Evolutionary conservation across 2,797 vertebrate species (phyloP), one percentile per base, ranked within the genome.

Genomic region (Falco naumanni): DNA sequence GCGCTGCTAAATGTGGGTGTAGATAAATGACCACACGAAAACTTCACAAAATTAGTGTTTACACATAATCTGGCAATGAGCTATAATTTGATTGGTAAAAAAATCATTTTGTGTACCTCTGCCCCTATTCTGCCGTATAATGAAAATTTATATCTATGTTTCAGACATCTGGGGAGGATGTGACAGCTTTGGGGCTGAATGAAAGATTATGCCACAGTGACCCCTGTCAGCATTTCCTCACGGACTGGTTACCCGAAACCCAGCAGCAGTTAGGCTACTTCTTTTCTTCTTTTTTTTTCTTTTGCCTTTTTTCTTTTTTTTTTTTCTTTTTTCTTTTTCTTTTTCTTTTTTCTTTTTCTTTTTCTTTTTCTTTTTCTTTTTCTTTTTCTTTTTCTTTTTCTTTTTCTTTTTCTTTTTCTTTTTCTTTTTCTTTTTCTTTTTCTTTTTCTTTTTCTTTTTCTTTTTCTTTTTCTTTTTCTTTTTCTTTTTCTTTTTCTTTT

Each of bases 111-210:
- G 98, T 98, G 98, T 98, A 98, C 98, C 98, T 98, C 98, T 98
- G 98, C 97, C 98, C 98, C 98, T 98, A 97, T 98, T 98, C 97
- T 98, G 98, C 98, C 87, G 97, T 97, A 97, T 98, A 98, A 98
- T 98, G 98, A 98, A 98, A 98, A 98, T 98, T 98, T 98, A 98
- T 98, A 98, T 98, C 98, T 98, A 93, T 94, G 97, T 98, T 98
- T 97, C 98, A 98, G 98, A 98, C 98, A 98, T 98, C 98, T 98
- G 98, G 98, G 98, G 98, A 98, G 98, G 98, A 97, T 97, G 97
- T 98, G 98, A 98, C 98, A 98, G 98, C 98, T 98, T 98, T 98
- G 98, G 98, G 98, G 98, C 98, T 37, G 98, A 98, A 98, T 98
- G 98, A 98, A 98, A 98, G 98, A 98, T 98, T 98, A 98, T 98